Percentiles rank a stretch among this genome's conserved stretches.
Conservation (phyloP, 1,140 invertebrate species). For the Heterodera carotae region DNA sequence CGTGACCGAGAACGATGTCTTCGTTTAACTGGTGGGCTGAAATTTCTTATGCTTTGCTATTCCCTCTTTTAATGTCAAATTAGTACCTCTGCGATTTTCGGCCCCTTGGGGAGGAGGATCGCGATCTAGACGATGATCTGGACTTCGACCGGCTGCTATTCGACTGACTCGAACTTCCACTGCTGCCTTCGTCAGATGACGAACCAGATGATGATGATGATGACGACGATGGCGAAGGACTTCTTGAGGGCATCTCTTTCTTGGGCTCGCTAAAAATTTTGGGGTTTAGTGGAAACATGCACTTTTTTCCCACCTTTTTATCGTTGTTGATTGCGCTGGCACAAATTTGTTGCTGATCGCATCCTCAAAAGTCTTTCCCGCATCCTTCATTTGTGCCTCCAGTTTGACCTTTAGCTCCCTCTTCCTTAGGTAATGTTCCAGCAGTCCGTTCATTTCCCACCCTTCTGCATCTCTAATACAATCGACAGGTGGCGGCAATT, state of each 20-base stretch:
- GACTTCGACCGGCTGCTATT: slow-evolving; percentile 19
- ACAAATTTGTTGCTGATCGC: slow-evolving; percentile 49
- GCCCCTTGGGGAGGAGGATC: not conserved
- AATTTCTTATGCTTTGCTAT: not conserved
- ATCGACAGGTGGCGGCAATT: slow-evolving; percentile 28
- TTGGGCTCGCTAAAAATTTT: not conserved
- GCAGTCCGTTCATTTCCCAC: slow-evolving; percentile 49
- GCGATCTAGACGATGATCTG: slow-evolving; percentile 18
- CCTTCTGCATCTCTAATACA: slow-evolving; percentile 37
- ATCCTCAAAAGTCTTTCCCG: slow-evolving; percentile 50
- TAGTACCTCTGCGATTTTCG: slow-evolving; percentile 13
- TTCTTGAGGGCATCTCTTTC: not conserved
- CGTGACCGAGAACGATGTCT: slow-evolving; percentile 13
- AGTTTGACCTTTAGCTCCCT: slow-evolving; percentile 36
- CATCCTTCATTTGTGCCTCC: slow-evolving; percentile 42
- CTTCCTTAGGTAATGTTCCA: slow-evolving; percentile 43
- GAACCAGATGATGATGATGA: slow-evolving; percentile 5
- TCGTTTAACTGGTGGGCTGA: slow-evolving; percentile 22
- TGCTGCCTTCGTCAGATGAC: slow-evolving; percentile 15
- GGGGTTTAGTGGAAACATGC: not conserved
- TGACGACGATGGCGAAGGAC: not conserved
- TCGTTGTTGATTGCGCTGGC: not conserved
- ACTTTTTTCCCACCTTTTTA: not conserved
- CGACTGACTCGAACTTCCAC: slow-evolving; percentile 26
- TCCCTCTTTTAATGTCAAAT: not conserved